Conservation (phyloP, 1,140 invertebrate genomes). For the Brachionus rubens region DNA sequence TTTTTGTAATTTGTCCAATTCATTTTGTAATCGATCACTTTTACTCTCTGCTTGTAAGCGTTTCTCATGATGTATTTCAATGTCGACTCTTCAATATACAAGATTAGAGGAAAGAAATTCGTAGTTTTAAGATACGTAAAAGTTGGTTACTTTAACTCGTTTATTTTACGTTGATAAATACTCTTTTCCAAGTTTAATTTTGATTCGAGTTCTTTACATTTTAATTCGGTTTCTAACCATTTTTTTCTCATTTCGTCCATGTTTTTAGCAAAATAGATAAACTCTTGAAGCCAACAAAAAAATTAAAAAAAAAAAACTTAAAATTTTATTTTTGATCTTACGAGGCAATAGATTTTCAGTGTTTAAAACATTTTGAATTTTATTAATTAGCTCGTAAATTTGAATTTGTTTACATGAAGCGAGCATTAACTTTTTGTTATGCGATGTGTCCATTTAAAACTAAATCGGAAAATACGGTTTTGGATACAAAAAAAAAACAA, state of each 20-base stretch:
- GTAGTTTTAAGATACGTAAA: too few species aligned
- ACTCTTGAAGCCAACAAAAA: background rate
- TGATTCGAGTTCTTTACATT: constrained; percentile 26
- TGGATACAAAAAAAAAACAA: too few species aligned
- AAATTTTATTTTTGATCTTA: background rate
- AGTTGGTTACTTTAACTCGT: constrained; percentile 1
- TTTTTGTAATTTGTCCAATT: constrained; percentile 23
- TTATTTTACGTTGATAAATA: constrained; percentile 34
- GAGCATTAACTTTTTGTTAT: constrained; percentile 25
- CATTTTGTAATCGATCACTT: constrained; percentile 34
- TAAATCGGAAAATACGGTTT: too few species aligned
- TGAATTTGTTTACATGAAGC: constrained; percentile 42
- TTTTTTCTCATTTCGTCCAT: constrained; percentile 46
- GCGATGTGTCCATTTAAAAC: constrained; percentile 25
- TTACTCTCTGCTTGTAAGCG: constrained; percentile 25
- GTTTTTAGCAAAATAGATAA: constrained; percentile 46
- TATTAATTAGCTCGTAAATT: constrained; percentile 43
- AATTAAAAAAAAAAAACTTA: background rate
- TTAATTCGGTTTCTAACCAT: constrained; percentile 27
- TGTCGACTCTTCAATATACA: background rate
- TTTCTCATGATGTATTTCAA: constrained; percentile 42
- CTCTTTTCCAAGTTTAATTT: constrained; percentile 25
- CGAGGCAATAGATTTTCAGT: constrained; percentile 32
- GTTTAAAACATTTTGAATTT: constrained; percentile 45
- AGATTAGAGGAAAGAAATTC: background rate